These are phyloP conservation scores for Deilephila porcellus DNA, from an alignment of 2,888 invertebrate genomes.

Conservation along the genomic window DNA sequence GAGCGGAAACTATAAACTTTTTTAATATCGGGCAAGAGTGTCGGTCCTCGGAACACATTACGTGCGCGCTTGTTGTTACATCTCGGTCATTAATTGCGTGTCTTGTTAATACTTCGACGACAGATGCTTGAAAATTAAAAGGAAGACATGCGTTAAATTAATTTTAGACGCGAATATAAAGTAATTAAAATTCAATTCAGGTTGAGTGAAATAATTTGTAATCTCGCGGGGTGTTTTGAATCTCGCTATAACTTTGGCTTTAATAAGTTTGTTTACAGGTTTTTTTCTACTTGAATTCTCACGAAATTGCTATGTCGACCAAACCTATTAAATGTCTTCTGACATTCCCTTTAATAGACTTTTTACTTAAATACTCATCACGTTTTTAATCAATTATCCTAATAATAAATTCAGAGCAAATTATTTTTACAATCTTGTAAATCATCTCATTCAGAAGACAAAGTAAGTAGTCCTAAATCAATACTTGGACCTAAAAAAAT, in stretches of 20 bases:
- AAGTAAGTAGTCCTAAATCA: neutral
- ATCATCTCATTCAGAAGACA: neutral
- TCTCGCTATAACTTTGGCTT: neutral
- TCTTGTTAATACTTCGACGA: neutral
- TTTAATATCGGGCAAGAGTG: neutral
- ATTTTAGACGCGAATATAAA: neutral
- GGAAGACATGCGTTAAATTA: conserved; percentile 21
- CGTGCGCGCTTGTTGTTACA: neutral
- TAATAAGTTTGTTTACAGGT: neutral
- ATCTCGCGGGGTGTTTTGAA: too few relatives aligned
- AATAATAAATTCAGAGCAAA: too few relatives aligned
- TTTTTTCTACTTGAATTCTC: neutral
- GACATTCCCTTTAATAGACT: too few relatives aligned
- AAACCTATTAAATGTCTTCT: too few relatives aligned
- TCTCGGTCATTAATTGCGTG: neutral
- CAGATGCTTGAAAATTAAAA: conserved; percentile 10
- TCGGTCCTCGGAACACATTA: neutral
- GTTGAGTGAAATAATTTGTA: too few relatives aligned
- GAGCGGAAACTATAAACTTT: conserved; percentile 2
- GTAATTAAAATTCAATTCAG: neutral
- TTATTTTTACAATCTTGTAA: too few relatives aligned
- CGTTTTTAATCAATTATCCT: too few relatives aligned
- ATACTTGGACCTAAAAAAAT: too few relatives aligned
- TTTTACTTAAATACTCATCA: too few relatives aligned
- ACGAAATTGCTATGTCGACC: neutral